phyloP scores from a whole-genome alignment of 2,888 invertebrate genomes.

The Lasius fuliginosus region DNA sequence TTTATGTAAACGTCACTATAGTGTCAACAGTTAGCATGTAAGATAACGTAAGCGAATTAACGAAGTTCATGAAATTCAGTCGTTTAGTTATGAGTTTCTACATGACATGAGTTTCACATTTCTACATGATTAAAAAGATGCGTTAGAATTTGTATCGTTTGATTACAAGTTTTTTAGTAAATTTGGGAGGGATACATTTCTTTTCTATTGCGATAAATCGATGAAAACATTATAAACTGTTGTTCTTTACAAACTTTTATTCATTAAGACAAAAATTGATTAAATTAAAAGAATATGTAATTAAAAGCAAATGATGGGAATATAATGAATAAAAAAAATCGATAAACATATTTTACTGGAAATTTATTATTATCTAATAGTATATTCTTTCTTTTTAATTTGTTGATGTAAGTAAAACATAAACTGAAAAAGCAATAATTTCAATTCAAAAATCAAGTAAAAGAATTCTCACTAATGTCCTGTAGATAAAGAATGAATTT shows the following conservation, averaged over 20 bases:
- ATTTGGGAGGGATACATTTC: not conserved
- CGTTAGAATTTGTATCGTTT: not conserved
- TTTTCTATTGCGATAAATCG: not conserved
- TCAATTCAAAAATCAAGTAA: not conserved
- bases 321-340: not conserved
- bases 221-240: not conserved
- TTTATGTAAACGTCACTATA: slow-evolving; percentile 10
- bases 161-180: not conserved
- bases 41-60: slow-evolving; percentile 1
- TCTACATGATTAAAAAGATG: not conserved
- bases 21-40: slow-evolving; percentile 2
- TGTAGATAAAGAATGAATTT: not conserved
- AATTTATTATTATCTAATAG: not conserved
- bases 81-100: not conserved
- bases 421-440: not conserved
- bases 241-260: not conserved
- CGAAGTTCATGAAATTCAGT: not conserved
- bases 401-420: not conserved
- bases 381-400: not conserved
- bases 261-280: not conserved
- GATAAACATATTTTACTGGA: not conserved
- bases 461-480: not conserved
- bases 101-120: no score
- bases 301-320: not conserved
- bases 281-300: not conserved